Base-by-base conservation (phyloP, 1,140 invertebrate species). In the Zaprionus tsacasi region DNA sequence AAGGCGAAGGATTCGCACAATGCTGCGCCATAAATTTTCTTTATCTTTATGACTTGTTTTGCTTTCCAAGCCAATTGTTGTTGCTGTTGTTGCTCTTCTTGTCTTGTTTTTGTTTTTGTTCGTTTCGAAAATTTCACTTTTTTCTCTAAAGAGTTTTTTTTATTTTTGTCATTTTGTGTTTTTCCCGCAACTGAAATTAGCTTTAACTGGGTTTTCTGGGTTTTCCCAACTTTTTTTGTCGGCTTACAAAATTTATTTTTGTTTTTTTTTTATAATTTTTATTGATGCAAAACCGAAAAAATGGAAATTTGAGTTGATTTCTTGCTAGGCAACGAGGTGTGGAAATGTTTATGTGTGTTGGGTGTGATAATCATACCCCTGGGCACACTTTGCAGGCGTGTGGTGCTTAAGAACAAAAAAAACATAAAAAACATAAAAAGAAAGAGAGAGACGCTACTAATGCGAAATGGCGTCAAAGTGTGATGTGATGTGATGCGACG, bases 1-100 rank as follows among this genome's bases (percentile, higher is more conserved):
- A 36, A 61, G 69, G 55, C 69, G 56, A 61, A 58, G 71, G 50
- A 69, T 76, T 79, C 70, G 69, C 82, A 77, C 79, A 72, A 86
- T 78, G 80, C 83, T 86, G 69, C 65, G 64, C 85, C 83, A 88
- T 88, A 88, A 88, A 88, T 88, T 83, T 88, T 38, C 80, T 88
- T 88, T 88, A 88, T 88, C 83, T 88, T 88, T 88, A 88, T 88
- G 83, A 89, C 83, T 88, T 88, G 83, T 88, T 88, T 88, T 88
- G 80, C 54, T 68, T 50, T 12, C 36, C 40, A 35, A 59, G 57
- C 15, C 6, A 54, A 38, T 21, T 45, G 33, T 25, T 70, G 35
- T 55, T 55, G 70, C 55, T 69, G 63, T n/a, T n/a, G n/a, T 21
- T 21, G 21, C 21, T 21, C 21, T 21, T 21, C 21, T 21, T 45